phyloP scores from a whole-genome alignment of 2,888 invertebrate genomes.

The Apamea epomidion region DNA sequence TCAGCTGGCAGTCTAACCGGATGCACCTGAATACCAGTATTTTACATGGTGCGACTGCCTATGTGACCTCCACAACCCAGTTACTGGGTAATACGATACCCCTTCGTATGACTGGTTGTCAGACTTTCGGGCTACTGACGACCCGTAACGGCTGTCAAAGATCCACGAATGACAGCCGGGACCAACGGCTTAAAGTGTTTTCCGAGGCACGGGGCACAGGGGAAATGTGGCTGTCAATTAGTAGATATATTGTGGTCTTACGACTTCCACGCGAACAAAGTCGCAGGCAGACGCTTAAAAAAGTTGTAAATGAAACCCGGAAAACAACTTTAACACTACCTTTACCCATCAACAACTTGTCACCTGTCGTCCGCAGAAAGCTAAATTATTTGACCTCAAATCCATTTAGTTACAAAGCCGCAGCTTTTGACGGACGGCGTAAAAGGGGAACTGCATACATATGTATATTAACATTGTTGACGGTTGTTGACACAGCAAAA shows the following conservation, averaged over 20 bases:
- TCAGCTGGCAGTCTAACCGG: too few species aligned
- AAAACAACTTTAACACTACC: neutral
- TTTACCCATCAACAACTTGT: constrained; percentile 12
- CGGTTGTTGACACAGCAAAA: neutral
- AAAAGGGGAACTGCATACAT: neutral
- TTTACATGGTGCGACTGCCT: too few species aligned
- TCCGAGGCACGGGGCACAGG: too few species aligned
- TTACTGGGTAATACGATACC: too few species aligned
- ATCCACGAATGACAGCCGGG: too few species aligned
- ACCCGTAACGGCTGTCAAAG: too few species aligned
- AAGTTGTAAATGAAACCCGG: neutral
- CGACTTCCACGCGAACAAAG: neutral
- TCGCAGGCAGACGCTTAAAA: neutral
- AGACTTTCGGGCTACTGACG: too few species aligned
- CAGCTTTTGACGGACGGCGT: neutral
- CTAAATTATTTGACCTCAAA: constrained; percentile 6
- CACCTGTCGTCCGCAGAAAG: constrained; percentile 35
- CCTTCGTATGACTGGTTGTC: too few species aligned
- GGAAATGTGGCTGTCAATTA: neutral
- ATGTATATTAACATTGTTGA: neutral
- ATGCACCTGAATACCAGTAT: too few species aligned
- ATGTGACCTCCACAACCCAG: too few species aligned
- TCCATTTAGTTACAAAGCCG: neutral
- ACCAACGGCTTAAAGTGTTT: too few species aligned
- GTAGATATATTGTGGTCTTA: neutral